Evolutionary conservation across 2,888 invertebrate species (phyloP).

Genomic region (Anarsia innoxiella): DNA sequence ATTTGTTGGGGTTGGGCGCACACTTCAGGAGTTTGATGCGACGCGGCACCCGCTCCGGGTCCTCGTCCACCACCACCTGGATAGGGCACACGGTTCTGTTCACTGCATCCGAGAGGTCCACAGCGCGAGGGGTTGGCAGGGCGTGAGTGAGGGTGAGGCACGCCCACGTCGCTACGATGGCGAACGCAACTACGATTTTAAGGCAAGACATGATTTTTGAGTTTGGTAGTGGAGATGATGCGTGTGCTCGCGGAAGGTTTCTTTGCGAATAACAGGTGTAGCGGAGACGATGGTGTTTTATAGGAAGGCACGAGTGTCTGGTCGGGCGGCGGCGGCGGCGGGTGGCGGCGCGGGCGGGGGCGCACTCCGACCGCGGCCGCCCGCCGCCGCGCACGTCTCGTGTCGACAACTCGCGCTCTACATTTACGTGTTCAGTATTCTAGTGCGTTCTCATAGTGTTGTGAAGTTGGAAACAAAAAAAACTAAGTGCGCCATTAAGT

Average conservation of each 20-base stretch:
- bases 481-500: no score
- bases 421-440: no score
- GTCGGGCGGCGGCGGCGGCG: not conserved
- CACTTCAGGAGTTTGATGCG: slow-evolving; percentile 58
- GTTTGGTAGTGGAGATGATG: slow-evolving; percentile 14
- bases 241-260: slow-evolving; percentile 33
- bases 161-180: slow-evolving; percentile 17
- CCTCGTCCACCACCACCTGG: slow-evolving; percentile 38
- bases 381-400: not conserved
- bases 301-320: not conserved
- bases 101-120: slow-evolving; percentile 39
- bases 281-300: not conserved
- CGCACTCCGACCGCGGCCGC: not conserved
- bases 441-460: no score
- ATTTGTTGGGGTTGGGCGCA: slow-evolving; percentile 38
- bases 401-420: no score
- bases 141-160: slow-evolving; percentile 21
- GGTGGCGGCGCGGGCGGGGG: not conserved
- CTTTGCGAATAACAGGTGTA: slow-evolving; percentile 39
- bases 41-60: slow-evolving; percentile 46
- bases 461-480: no score
- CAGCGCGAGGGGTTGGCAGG: slow-evolving; percentile 27
- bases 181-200: not conserved
- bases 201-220: no score
- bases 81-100: slow-evolving; percentile 60